phyloP scores from a whole-genome alignment of 2,797 vertebrate species.

The Champsocephalus gunnari region DNA sequence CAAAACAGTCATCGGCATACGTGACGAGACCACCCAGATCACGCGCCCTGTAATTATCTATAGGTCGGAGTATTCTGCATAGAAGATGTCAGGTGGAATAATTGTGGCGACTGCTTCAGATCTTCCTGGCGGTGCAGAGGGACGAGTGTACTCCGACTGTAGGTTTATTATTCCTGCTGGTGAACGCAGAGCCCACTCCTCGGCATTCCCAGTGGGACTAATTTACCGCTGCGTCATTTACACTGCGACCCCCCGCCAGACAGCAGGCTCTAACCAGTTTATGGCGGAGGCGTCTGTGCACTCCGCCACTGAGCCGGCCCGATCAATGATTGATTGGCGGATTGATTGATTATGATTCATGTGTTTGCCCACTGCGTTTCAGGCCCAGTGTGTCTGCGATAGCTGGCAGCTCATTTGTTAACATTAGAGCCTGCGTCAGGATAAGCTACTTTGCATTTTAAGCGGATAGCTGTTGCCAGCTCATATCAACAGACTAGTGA shows the following conservation, averaged over 20 bases:
- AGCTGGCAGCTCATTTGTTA: constrained; percentile 75
- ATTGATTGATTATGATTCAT: constrained; percentile 76
- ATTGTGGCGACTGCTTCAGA: constrained; percentile 37
- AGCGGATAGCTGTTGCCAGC: constrained; percentile 34
- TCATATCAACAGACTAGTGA: neutral
- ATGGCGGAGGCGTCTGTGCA: constrained; percentile 21
- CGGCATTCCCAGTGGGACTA: constrained; percentile 64
- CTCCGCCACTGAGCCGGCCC: constrained; percentile 1
- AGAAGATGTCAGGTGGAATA: constrained; percentile 50
- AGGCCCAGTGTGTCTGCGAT: constrained; percentile 34
- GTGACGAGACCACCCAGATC: constrained; percentile 8
- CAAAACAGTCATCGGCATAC: neutral
- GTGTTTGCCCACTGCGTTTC: constrained; percentile 48
- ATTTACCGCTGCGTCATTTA: constrained; percentile 68
- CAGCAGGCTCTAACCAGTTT: constrained; percentile 32
- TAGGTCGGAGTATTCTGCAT: constrained; percentile 16
- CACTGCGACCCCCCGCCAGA: constrained; percentile 7
- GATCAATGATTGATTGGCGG: constrained; percentile 68
- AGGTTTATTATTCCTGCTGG: constrained; percentile 64
- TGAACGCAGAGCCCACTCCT: constrained; percentile 36
- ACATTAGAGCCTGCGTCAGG: constrained; percentile 49
- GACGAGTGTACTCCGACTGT: constrained; percentile 34
- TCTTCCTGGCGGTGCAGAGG: constrained; percentile 8
- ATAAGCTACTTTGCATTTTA: constrained; percentile 52
- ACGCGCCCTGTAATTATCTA: constrained; percentile 7